Evolutionary conservation across 30 jellyfish, hydroid and myxozoan species (phyloP), one percentile per base, ranked within the genome.

Genomic region (Clytia hemisphaerica): DNA sequence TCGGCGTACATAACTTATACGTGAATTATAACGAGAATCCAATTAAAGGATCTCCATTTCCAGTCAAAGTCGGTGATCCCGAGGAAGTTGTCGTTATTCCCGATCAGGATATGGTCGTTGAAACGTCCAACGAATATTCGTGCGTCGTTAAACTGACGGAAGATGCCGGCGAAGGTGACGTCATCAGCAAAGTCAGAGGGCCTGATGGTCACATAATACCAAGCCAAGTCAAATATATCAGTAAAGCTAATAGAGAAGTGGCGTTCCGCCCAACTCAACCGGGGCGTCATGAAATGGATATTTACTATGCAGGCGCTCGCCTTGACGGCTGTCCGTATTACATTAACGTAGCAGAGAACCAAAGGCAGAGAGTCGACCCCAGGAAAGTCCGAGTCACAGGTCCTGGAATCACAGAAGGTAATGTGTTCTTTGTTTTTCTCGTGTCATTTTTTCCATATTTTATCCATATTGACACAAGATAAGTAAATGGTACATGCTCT

Each of bases 81-180:
- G 64, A 71, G 61, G 50, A 71, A 54, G 82, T 76, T 50, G 62
- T 51, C 4, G 50, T 76, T 38, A 74, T 67, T 19, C 36, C 47
- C 28, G 77, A 30, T 22, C 54, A 44, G 16, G 71, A 19, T 10
- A 64, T 46, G 36, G 75, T 63, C 37, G 65, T 89, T 15, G 63
- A 67, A 12, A 80, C 70, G 2, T 74, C 60, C 16, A 57, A 42
- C 6, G 71, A 77, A 38, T 72, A 76, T 29, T 47, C 95, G 4
- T 25, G 81, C n/a, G 62, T 24, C 46, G 78, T 89, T 28, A 69
- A 69, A 45, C 28, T 72, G 51, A 85, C 59, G 32, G 78, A 62
- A 0, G 94, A 72, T 4, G 87, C 98, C 3, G 98, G 98, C 25
- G 77, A 51, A 6, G 98, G 97, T 9, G 98, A 89, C 10, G 50